Base-by-base conservation (phyloP, 2,797 vertebrate genomes). In the Champsocephalus esox region DNA sequence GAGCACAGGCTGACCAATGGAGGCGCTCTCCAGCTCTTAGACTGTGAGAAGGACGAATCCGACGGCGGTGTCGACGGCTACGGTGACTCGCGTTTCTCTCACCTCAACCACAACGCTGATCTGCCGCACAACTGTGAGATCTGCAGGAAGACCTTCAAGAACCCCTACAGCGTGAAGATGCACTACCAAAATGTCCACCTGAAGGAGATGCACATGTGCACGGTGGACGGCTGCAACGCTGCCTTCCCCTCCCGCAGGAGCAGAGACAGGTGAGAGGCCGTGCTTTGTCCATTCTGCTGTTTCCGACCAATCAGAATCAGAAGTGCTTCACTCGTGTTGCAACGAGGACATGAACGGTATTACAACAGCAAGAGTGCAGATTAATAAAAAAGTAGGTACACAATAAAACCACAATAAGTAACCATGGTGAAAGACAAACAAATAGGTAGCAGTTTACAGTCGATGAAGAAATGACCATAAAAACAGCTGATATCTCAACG, bases 61-160 rank as follows among this genome's bases (percentile, higher is more conserved):
- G 92, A 96, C 54, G 86, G 92, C 75, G 94, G 88, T 75, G 81
- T 92, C 5, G 95, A 96, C 59, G 93, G 94, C 44, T 87, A 92
- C 54, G 73, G 88, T 46, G 87, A 93, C 83, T 79, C 75, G 2
- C 91, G 92, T 66, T 77, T 90, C 65, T 92, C 94, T 68, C 94
- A 82, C 74, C 75, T 88, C 14, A 92, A 94, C 61, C 92, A 91
- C 17, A 92, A 92, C 5, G 46, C 95, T 57, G 96, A 97, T 73
- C 87, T 89, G 70, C 92, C 90, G 60, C 96, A 97, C 89, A 96
- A 97, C 89, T 99, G 97, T 75, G 96, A 97, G 89, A 95, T 97
- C 93, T 99, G 98, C 92, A 96, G 94, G 87, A 98, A 99, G 93
- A 96, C 95, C 67, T 99, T 99, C 91, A 98, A 98, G 91, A 99